Base-by-base conservation (phyloP, 2,113 vertebrate genomes). In the Hemibagrus wyckioides region DNA sequence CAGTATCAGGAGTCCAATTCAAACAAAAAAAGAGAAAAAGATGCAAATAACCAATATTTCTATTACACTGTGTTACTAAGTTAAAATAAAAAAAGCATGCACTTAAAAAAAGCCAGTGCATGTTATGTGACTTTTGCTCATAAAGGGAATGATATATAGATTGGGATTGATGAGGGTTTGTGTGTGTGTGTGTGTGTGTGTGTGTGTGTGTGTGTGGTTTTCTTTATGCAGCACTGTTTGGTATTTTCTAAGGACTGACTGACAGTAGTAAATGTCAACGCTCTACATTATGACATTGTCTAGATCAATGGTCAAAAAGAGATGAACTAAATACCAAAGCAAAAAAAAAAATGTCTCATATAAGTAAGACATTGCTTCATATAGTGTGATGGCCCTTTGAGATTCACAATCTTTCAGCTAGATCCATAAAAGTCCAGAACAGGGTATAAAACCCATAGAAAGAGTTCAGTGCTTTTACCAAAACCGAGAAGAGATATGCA, bases 21-120 rank as follows among this genome's bases (percentile, higher is more conserved):
- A 73, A 85, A 88, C 15, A 85, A 59, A 88, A n/a, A n/a, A n/a
- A n/a, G n/a, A n/a, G 61, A 84, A 75, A 80, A 41, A 80, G 19
- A 67, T 33, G 50, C 50, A 87, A 67, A 67, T 84, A n/a, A 84
- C 25, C 28, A 44, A 86, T 54, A 17, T 19, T 85, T 30, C 63
- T 80, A 61, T 88, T 82, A 25, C 80, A 85, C 54, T 80, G 83
- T 89, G 54, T 86, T 77, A 91, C 90, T 91, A 48, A 89, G 87
- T 90, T 81, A 28, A n/a, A 65, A n/a, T 19, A 19, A 33, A 30
- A 4, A 33, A 17, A 33, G 92, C 95, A 95, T 95, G 94, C 94
- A 94, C 87, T 92, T 90, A 69, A 82, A 91, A 92, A 93, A 93
- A 93, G 93, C 81, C 76, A 90, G 59, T 23, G 44, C 85, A 83